Evolutionary conservation across 2,797 vertebrate species (phyloP).

Genomic region (Erpetoichthys calabaricus): DNA sequence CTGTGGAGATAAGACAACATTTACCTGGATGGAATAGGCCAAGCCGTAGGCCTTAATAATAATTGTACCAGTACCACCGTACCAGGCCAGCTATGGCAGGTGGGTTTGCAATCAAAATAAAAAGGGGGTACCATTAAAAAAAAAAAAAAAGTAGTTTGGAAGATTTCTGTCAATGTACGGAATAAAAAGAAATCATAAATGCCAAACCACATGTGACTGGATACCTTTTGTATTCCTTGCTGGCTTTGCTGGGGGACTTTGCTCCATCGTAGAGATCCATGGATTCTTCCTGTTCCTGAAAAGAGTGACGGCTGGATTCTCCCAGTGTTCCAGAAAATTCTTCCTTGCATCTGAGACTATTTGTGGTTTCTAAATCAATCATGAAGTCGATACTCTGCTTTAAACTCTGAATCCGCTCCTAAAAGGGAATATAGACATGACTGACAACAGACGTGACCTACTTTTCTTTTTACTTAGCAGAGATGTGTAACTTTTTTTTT

Average conservation of each 20-base stretch:
- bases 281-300: slow-evolving; percentile 37
- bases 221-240: slow-evolving; percentile 69
- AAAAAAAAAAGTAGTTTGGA: background rate
- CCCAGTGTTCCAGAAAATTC: slow-evolving; percentile 44
- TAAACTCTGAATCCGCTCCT: slow-evolving; percentile 90
- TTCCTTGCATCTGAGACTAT: slow-evolving; percentile 40
- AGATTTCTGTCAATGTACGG: too few relatives aligned
- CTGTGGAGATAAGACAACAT: slow-evolving; percentile 31
- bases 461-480: too few relatives aligned
- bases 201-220: too few relatives aligned
- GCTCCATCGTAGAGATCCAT: slow-evolving; percentile 51
- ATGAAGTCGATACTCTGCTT: slow-evolving; percentile 95
- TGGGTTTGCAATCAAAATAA: slow-evolving; percentile 14
- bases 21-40: background rate
- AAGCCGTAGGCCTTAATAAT: background rate
- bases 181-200: too few relatives aligned
- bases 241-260: slow-evolving; percentile 50
- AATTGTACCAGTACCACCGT: background rate
- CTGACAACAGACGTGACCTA: background rate
- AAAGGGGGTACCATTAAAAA: background rate
- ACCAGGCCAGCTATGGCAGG: background rate
- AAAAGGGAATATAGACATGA: slow-evolving; percentile 11
- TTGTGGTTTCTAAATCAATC: slow-evolving; percentile 73
- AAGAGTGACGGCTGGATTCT: slow-evolving; percentile 35
- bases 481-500: too few relatives aligned